Evolutionary conservation across 2,888 invertebrate genomes (phyloP), one percentile per base, ranked within the genome.

Genomic region (Drosophila cracens): DNA sequence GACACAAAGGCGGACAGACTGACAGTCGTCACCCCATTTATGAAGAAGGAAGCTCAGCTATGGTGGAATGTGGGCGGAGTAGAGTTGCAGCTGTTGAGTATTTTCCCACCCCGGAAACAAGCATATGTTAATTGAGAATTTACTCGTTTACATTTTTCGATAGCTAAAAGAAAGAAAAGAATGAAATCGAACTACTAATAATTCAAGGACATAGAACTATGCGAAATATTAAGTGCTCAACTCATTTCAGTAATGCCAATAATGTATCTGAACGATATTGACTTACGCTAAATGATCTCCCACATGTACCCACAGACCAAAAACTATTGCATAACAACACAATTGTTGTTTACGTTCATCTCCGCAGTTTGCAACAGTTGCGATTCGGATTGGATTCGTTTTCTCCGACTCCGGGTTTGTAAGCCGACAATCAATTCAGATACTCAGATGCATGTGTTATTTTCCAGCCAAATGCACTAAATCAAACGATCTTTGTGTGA

Each of bases 381-480:
- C 49, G 25, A 11, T 31, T 60, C 11, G 11, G 38, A 52, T 52
- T 13, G 6, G 8, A 7, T 40, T 38, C n/a, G 13, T 38, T 27
- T 27, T 11, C 25, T 34, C 5, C 25, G 11, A 34, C n/a, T 56
- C 27, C 46, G 27, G 7, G 16, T 8, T 53, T 52, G 43, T 74
- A 60, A 33, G 51, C 40, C 59, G 56, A 48, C 53, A 48, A 62
- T 57, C 43, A 33, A 53, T 27, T 49, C 21, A 43, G 38, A 33
- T 46, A 16, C 46, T 57, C 34, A 48, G 48, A 48, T 72, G 54
- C 53, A 53, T 70, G 60, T 70, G 65, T 66, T 57, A 63, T 85
- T 85, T 72, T 66, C 72, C 79, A 63, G 73, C 56, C 71, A 67
- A 85, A 75, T 88, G 86, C 84, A 86, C 76, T 88, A 70, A 79